Evolutionary conservation across 1,140 invertebrate species (phyloP), one percentile per base, ranked within the genome.

Genomic region (Drosophila tani): DNA sequence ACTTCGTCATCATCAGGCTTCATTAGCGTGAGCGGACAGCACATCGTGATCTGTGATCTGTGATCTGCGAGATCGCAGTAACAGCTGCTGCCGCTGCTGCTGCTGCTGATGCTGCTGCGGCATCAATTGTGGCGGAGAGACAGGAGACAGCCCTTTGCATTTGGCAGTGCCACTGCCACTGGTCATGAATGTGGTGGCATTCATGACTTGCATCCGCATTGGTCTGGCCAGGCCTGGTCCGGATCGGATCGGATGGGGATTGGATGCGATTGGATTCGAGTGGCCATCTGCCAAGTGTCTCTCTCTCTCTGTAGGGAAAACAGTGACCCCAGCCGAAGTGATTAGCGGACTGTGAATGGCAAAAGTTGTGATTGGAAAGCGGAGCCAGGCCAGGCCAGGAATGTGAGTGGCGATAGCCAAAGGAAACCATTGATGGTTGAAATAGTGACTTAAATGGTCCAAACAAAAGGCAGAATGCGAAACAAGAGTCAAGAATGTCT

Each of bases 21-120:
- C 84, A 87, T 87, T 87, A 87, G 83, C 83, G 83, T 83, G 84
- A 87, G 77, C 83, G 79, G 78, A 87, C 82, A 70, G 55, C 80
- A 67, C 84, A 86, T 88, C 83, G 84, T 86, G 83, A 84, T 82
- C 63, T 68, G 69, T 59, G 70, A 80, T 81, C 78, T 83, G 74
- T 55, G 73, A 65, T 82, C 69, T 41, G 75, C 53, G 65, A 40
- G 53, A 71, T 53, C 60, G 63, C 64, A 45, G 57, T 51, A 63
- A 59, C 81, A 50, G 67, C 53, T 79, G 79, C 67, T 41, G 21
- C 59, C 17, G 60, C 60, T 55, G 56, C 38, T 56, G 56, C 8
- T 12, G 50, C 78, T n/a, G 15, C 40, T 69, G 68, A 55, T 7
- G 14, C 59, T 32, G 59, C 75, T 66, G 64, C 29, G 58, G 38